Conservation (phyloP, 1,140 invertebrate genomes). For the Heterodera carotae region DNA sequence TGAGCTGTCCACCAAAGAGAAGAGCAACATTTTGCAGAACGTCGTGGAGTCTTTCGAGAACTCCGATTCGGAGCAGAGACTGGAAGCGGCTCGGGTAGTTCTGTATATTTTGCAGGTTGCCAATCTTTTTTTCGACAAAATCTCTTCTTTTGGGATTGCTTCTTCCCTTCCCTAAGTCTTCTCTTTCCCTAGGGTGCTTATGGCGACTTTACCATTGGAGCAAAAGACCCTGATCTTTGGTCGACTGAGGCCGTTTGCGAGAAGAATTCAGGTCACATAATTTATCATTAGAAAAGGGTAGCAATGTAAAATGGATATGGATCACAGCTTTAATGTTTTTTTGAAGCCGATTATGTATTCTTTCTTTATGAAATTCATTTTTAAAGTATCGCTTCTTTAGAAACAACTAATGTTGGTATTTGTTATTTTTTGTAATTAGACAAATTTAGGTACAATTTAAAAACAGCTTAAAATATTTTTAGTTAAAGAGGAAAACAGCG, state of each 20-base stretch:
- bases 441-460: too few relatives aligned
- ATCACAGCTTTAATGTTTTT: too few relatives aligned
- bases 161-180: too few relatives aligned
- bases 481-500: constrained; percentile 3
- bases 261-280: constrained; percentile 7
- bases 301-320: too few relatives aligned
- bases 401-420: too few relatives aligned
- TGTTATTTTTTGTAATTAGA: too few relatives aligned
- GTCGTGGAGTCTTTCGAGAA: constrained; percentile 51
- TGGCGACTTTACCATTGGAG: constrained; percentile 50
- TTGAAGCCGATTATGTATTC: too few relatives aligned
- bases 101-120: constrained; percentile 61
- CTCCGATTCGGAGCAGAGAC: constrained; percentile 44
- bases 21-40: constrained; percentile 41
- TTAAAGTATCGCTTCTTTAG: too few relatives aligned
- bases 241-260: constrained; percentile 17
- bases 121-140: not conserved
- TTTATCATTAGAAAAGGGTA: too few relatives aligned
- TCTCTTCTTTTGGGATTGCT: too few relatives aligned
- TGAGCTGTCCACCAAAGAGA: constrained; percentile 26
- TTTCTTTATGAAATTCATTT: too few relatives aligned
- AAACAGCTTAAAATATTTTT: too few relatives aligned
- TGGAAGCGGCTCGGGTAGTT: constrained; percentile 56
- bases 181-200: constrained; percentile 56
- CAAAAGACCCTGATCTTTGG: constrained; percentile 30